These are phyloP conservation scores for Hemibagrus guttatus DNA, from an alignment of 2,797 vertebrate genomes.

Conservation along the genomic window DNA sequence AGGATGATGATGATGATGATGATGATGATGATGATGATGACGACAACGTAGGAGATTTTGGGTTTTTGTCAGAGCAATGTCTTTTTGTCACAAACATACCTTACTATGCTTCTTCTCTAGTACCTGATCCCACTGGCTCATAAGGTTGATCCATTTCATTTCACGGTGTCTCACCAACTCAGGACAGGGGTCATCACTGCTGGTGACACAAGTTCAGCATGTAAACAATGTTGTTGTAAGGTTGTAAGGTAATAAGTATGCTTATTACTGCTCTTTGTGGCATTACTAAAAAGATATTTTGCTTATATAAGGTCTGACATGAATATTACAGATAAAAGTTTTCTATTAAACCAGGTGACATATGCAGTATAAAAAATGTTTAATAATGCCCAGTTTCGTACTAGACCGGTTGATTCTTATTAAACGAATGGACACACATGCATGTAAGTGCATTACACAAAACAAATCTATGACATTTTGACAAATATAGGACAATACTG, in stretches of 20 bases:
- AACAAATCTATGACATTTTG: no score
- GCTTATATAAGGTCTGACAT: not conserved
- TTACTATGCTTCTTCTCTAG: constrained; percentile 79
- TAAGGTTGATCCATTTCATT: constrained; percentile 87
- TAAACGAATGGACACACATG: not conserved
- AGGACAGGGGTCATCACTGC: constrained; percentile 72
- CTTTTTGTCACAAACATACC: constrained; percentile 67
- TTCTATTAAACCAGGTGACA: not conserved
- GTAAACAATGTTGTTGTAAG: not conserved
- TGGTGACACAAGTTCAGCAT: not conserved
- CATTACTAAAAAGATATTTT: not conserved
- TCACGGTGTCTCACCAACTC: constrained; percentile 84
- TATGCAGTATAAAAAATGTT: not conserved
- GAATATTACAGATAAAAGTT: not conserved
- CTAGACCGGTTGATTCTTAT: not conserved
- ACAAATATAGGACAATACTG: no score
- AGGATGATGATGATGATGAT: constrained; percentile 8
- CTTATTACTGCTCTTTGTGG: not conserved
- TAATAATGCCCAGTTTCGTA: not conserved
- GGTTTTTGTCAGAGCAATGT: not conserved
- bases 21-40: constrained; percentile 8
- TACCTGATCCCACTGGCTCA: constrained; percentile 81
- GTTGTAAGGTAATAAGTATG: not conserved
- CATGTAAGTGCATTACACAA: not conserved
- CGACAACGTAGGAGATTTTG: not conserved